Evolutionary conservation across 2,113 vertebrate genomes (phyloP), one percentile per base, ranked within the genome.

Genomic region (Heliornis fulica): DNA sequence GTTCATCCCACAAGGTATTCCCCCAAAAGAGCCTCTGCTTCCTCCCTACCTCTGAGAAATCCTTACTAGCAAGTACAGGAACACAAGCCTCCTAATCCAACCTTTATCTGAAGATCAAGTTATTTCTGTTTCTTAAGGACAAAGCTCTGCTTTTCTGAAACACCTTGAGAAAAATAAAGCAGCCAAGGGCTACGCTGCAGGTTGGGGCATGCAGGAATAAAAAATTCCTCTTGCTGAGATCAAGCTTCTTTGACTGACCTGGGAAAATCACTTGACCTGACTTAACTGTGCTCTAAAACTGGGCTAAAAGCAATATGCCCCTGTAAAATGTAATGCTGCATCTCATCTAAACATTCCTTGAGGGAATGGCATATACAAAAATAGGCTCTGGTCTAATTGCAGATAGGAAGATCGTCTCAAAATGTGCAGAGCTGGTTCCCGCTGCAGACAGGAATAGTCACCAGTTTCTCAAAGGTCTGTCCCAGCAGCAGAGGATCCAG

Each of bases 331-430:
- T 81, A 90, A 96, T 65, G 86, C 72, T 87, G 92, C 90, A 87
- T 87, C 94, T 96, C 92, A 75, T 75, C 96, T 94, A 94, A 96
- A 95, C 93, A 84, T 68, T 65, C 90, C 96, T 92, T 53, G 3
- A 90, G 90, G 92, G 90, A 92, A 92, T 17, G 65, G 64, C 53
- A 53, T 50, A 82, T 41, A 41, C 77, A 64, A 34, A 97, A 95
- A 94, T 92, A 96, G 94, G 86, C 72, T 87, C 79, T 36, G 86
- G 90, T 92, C 94, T 96, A 97, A 94, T 93, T 95, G 90, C 96
- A 96, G 86, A 66, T 78, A 68, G 86, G 92, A 40, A 77, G 90
- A 93, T 86, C 26, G 68, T 15, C 92, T 95, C 79, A 25, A 80
- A 64, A 43, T 9, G 46, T 4, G 53, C 76, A 79, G 50, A 56